Evolutionary conservation across 2,797 vertebrate species (phyloP).

Genomic region (Xenentodon cancila): DNA sequence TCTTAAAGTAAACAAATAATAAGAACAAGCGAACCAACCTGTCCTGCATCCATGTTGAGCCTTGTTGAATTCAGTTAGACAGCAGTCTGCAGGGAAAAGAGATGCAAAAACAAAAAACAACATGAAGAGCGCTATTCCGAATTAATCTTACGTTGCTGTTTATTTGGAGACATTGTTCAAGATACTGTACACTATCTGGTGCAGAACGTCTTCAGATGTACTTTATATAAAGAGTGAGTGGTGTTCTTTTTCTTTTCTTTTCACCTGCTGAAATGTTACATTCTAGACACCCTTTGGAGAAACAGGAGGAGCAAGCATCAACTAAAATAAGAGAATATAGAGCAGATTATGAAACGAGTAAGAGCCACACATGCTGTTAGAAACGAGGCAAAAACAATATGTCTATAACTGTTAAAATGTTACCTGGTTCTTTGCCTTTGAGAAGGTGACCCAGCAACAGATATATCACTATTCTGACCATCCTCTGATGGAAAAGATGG

Average conservation of each 20-base stretch:
- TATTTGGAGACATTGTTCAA: neutral
- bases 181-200: conserved; percentile 1
- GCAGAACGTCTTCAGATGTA: conserved; percentile 1
- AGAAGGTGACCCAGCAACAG: conserved; percentile 37
- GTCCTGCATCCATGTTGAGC: neutral
- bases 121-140: conserved; percentile 1
- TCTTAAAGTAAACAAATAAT: conserved; percentile 18
- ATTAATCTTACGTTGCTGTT: neutral
- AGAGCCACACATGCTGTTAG: neutral
- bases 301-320: neutral
- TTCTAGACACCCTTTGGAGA: neutral
- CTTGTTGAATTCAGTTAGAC: rapidly evolving
- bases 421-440: conserved; percentile 35
- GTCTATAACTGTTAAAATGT: neutral
- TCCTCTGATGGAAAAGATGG: conserved; percentile 37
- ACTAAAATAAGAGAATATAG: conserved; percentile 24
- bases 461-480: conserved; percentile 16
- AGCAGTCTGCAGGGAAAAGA: conserved; percentile 32
- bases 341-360: neutral
- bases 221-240: neutral
- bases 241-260: neutral
- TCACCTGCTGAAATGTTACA: conserved; percentile 29
- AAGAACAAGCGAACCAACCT: conserved; percentile 34
- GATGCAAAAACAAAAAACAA: neutral
- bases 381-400: neutral